Evolutionary conservation across 2,888 invertebrate species (phyloP).

Genomic region (Saturnia pavonia): DNA sequence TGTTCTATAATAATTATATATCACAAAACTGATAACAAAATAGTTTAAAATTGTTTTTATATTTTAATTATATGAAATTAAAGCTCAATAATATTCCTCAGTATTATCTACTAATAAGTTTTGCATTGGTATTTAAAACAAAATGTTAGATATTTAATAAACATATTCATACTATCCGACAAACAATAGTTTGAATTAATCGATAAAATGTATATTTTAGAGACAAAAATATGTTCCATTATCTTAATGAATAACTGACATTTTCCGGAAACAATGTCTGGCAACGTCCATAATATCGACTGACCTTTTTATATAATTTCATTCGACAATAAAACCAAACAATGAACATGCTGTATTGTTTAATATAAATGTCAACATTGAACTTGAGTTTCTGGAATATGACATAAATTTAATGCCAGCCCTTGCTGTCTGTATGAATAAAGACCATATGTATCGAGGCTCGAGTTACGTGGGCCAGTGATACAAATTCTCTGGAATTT

Average conservation of each 20-base stretch:
- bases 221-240: constrained; percentile 35
- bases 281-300: constrained; percentile 39
- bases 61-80: too few species aligned
- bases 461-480: constrained; percentile 69
- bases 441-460: constrained; percentile 74
- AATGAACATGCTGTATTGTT: constrained; percentile 67
- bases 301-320: constrained; percentile 54
- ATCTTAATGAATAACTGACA: constrained; percentile 44
- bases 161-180: background rate
- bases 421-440: constrained; percentile 70
- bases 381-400: constrained; percentile 71
- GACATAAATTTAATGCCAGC: constrained; percentile 77
- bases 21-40: too few species aligned
- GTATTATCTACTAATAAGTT: too few species aligned
- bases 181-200: background rate
- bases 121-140: background rate
- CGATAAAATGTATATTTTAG: background rate
- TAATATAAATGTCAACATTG: constrained; percentile 77
- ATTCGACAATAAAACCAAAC: constrained; percentile 53
- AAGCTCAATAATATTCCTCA: too few species aligned
- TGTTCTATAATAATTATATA: too few species aligned
- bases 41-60: too few species aligned
- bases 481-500: constrained; percentile 55
- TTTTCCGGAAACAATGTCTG: constrained; percentile 41
- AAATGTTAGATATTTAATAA: background rate